A percentile compares a stretch with the other conserved stretches of the same genome.
These are phyloP conservation scores for Drosophila orena DNA, from an alignment of 1,140 invertebrate species.

Conservation along the genomic window DNA sequence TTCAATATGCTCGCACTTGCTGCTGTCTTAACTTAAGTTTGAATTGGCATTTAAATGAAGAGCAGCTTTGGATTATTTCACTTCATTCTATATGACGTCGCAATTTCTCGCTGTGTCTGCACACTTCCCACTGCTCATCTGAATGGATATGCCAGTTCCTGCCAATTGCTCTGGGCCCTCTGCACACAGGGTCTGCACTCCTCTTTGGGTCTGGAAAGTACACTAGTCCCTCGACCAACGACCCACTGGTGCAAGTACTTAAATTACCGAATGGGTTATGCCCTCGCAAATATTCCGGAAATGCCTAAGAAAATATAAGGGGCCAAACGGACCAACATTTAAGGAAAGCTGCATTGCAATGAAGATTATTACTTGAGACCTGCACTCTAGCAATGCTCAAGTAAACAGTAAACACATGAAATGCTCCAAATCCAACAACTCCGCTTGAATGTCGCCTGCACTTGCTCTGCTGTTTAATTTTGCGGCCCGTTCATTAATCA, in stretches of 20 bases:
- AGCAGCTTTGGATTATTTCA: too few species aligned
- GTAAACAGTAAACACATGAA: not conserved
- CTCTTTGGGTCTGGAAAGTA: conserved; percentile 26
- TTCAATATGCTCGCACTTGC: too few species aligned
- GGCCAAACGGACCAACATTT: not conserved
- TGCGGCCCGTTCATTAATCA: conserved; percentile 61
- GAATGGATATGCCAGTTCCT: not conserved
- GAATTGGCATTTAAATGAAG: too few species aligned
- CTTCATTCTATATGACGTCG: too few species aligned
- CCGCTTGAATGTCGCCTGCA: conserved; percentile 11
- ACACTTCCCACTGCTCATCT: not conserved
- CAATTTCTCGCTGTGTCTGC: not conserved
- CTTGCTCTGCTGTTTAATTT: conserved; percentile 57
- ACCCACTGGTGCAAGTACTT: conserved; percentile 50
- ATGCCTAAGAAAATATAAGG: conserved; percentile 20
- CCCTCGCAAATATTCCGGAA: conserved; percentile 52
- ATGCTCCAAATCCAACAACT: too few species aligned
- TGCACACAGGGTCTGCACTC: not conserved
- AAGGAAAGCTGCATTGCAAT: conserved; percentile 1
- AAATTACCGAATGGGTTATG: conserved; percentile 70
- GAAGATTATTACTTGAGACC: not conserved
- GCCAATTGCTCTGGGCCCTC: conserved; percentile 20
- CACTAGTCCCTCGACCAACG: conserved; percentile 28
- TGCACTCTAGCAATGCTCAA: not conserved
- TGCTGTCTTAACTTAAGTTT: too few species aligned